Conservation (phyloP, 2,797 vertebrate genomes). For the Parauchenoglanis ngamensis region DNA sequence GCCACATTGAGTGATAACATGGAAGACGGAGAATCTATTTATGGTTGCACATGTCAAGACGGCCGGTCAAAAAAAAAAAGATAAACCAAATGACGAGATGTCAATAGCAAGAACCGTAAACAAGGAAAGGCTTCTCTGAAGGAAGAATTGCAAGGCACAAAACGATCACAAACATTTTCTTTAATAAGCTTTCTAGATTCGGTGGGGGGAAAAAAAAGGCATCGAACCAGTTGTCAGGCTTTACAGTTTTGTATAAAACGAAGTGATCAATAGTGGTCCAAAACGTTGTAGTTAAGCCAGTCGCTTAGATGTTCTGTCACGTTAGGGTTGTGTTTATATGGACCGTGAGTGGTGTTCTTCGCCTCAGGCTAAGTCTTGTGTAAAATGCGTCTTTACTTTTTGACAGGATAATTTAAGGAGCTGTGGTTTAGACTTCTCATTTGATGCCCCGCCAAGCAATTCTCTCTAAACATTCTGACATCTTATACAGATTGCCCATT, state of each 20-base stretch:
- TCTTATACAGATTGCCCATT: slow-evolving; percentile 58
- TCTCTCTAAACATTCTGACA: slow-evolving; percentile 56
- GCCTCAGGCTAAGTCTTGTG: slow-evolving; percentile 58
- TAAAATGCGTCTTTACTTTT: slow-evolving; percentile 50
- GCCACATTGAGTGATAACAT: background rate
- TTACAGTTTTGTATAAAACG: slow-evolving; percentile 56
- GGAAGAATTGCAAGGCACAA: background rate
- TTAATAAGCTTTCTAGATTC: background rate
- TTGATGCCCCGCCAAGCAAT: slow-evolving; percentile 54
- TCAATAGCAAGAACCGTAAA: background rate
- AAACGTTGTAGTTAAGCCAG: slow-evolving; percentile 45
- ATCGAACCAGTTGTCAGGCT: slow-evolving; percentile 53
- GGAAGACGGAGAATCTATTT: background rate
- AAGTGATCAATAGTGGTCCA: slow-evolving; percentile 56
- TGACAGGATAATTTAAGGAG: slow-evolving; percentile 65
- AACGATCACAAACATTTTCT: background rate
- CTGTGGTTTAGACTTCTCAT: slow-evolving; percentile 56
- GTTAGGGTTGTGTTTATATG: slow-evolving; percentile 60
- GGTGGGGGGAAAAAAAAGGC: background rate
- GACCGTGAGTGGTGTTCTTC: slow-evolving; percentile 53
- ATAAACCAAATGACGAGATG: too few relatives aligned
- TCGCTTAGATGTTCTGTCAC: slow-evolving; percentile 57
- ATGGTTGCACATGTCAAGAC: background rate
- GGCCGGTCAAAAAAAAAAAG: background rate
- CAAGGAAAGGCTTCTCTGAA: background rate